A percentile compares a stretch with the other conserved stretches of the same genome.
phyloP scores from a whole-genome alignment of 2,888 invertebrate genomes.

The Megaustenia siamemsis region DNA sequence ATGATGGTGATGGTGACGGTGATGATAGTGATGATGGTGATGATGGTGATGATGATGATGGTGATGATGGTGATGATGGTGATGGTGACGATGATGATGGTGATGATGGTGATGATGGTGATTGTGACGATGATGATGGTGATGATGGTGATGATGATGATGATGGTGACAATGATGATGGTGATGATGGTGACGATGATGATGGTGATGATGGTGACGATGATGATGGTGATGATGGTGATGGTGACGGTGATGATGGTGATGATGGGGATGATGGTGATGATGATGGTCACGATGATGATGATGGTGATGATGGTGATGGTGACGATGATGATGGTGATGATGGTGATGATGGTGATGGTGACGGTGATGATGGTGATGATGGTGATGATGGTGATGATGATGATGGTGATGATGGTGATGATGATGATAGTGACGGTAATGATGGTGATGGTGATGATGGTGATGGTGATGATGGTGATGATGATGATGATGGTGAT shows the following conservation, averaged over 20 bases:
- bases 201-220: slow-evolving; percentile 14
- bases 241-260: neutral
- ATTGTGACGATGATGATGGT: too few relatives aligned
- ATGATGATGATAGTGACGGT: neutral
- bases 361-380: slow-evolving; percentile 18
- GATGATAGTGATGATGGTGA: slow-evolving; percentile 31
- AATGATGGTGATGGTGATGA: slow-evolving; percentile 19
- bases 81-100: neutral
- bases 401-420: slow-evolving; percentile 5
- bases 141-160: too few relatives aligned
- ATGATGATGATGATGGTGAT: slow-evolving; percentile 29
- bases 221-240: slow-evolving; percentile 23
- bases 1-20: slow-evolving; percentile 12
- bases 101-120: slow-evolving; percentile 1
- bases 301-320: neutral
- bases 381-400: neutral
- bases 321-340: slow-evolving; percentile 9
- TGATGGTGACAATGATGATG: slow-evolving; percentile 1
- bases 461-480: neutral
- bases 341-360: slow-evolving; percentile 24
- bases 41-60: slow-evolving; percentile 30
- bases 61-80: slow-evolving; percentile 23
- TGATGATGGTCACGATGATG: slow-evolving; percentile 7
- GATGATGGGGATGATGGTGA: slow-evolving; percentile 12
- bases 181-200: too few relatives aligned